Base-by-base conservation (phyloP, 2,888 invertebrate species). In the Hemistola chrysoprasaria region DNA sequence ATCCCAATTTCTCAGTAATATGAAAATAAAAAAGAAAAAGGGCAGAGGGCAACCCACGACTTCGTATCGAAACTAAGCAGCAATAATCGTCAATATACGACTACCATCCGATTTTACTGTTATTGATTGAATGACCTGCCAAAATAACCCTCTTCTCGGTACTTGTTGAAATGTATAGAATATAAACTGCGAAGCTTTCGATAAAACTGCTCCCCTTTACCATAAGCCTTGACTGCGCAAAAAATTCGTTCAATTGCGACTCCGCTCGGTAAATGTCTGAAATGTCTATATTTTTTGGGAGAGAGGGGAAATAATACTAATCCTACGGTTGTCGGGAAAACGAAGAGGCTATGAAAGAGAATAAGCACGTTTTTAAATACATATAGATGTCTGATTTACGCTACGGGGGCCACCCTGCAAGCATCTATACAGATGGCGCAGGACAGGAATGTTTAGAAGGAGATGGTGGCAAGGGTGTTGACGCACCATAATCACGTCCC, bases 51-150 rank as follows among this genome's bases (percentile, higher is more conserved):
- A 22, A 22, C 28, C 23, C 43, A 39, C 38, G n/a, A 16, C 16
- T 4, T 16, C 2, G 43, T 30, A 26, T 29, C 26, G 38, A 22
- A 25, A 39, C 38, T 34, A 44, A 38, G 33, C 31, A 37, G 49
- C 39, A 47, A 45, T 45, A 47, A 41, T 49, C 45, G 36, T 29
- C 41, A 8, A 39, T 37, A 37, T 45, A 47, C 34, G 38, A 50
- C 25, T 40, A 35, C 50, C 43, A 52, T 52, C 33, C 40, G 47
- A 46, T 54, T 52, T 54, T 52, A 52, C 37, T 54, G 52, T 54
- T 54, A 54, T 52, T 54, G 54, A 54, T 47, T 46, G 41, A 50
- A 48, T 54, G 47, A 50, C 51, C 47, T 38, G 37, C 36, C 35
- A 35, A 43, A 47, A 44, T 47, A 45, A 37, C 51, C 47, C 47